Evolutionary conservation across 2,888 invertebrate species (phyloP), one percentile per base, ranked within the genome.

Genomic region (Yponomeuta sedellus): DNA sequence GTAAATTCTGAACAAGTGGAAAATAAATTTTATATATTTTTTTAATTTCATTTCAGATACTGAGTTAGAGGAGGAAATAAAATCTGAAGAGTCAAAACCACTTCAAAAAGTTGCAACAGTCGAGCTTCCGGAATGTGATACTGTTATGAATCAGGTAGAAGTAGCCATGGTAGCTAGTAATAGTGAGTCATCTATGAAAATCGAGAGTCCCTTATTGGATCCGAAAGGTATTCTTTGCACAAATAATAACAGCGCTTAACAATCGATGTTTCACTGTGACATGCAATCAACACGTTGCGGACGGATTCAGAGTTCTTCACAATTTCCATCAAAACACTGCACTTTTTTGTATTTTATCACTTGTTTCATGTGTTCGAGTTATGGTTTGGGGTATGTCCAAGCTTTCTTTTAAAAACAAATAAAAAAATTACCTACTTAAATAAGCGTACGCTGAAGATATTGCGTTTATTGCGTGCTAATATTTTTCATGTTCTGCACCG

Each of bases 111-210:
- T 39, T 69, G 73, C 77, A 73, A 77, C 72, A 69, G 80, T 79
- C 73, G 83, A 79, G 83, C 83, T 88, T 86, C 86, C 88, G 70
- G 71, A 76, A 71, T 82, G 86, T 85, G 85, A 88, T 85, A 85
- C 72, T 77, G 76, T 83, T 79, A 75, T 72, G 70, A 82, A 85
- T 75, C 69, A 78, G 78, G 71, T 80, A 80, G 78, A 81, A 76
- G 75, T 89, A 85, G 81, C 75, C 85, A 59, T 59, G 59, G 59
- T 59, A 59, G 83, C 80, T 76, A 80, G 78, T 76, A 79, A 75
- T 71, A 81, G 80, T 76, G 62, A 62, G 62, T 39, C 62, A n/a
- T 78, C 79, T 74, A 71, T 73, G 64, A 70, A 71, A 34, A 39
- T 39, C 5, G 62, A 39, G 22, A 20, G 22, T 59, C 8, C 59